Evolutionary conservation across 2,113 vertebrate species (phyloP).

Genomic region (Rhea americana): DNA sequence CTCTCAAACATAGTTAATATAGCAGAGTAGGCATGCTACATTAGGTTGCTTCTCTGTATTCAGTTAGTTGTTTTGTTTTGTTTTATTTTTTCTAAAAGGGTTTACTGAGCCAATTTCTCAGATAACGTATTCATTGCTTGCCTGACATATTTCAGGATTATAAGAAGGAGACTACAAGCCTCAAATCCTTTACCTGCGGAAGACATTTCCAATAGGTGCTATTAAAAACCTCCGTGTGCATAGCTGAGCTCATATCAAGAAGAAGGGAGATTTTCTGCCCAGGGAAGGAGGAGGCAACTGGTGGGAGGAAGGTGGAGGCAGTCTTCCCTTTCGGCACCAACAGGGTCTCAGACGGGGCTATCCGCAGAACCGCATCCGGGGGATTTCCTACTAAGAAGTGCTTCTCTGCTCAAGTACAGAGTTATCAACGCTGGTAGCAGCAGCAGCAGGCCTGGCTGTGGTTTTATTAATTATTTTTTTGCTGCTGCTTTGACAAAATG

Average conservation of each 20-base stretch:
- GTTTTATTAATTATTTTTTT: not conserved
- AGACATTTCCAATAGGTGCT: not conserved
- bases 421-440: not conserved
- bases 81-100: not conserved
- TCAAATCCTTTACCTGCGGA: not conserved
- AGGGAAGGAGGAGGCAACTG: not conserved
- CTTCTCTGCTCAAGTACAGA: fast-evolving
- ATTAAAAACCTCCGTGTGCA: not conserved
- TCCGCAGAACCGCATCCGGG: not conserved
- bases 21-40: not conserved
- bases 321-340: not conserved
- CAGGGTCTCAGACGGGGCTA: not conserved
- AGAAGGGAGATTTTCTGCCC: not conserved
- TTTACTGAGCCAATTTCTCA: not conserved
- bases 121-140: not conserved
- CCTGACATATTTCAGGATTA: not conserved
- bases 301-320: not conserved
- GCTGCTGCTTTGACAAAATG: not conserved
- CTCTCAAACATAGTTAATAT: not conserved
- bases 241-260: not conserved
- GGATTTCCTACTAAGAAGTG: not conserved
- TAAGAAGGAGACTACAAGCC: not conserved
- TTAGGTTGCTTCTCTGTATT: not conserved
- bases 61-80: not conserved
- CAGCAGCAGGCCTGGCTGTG: not conserved